Percentiles rank a stretch among this genome's conserved stretches.
Conservation (phyloP, 2,888 invertebrate genomes). For the Alsophila aescularia region DNA sequence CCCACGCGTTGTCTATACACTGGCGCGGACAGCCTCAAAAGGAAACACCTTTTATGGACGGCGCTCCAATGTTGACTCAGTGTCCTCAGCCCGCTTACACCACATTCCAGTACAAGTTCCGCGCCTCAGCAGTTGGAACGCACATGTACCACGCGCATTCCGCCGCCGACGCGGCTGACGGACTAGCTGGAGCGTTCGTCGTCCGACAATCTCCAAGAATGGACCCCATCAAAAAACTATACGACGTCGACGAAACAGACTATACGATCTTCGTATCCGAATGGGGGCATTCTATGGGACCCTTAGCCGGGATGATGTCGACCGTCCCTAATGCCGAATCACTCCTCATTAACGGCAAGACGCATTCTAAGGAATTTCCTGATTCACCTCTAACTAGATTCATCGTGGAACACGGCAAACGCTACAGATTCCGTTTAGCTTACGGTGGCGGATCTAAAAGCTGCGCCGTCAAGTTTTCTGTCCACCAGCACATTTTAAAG, state of each 20-base stretch:
- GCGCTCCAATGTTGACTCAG: conserved; percentile 90
- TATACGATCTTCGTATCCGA: conserved; percentile 89
- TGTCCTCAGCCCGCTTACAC: conserved; percentile 90
- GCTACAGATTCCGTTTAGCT: conserved; percentile 87
- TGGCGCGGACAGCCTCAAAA: conserved; percentile 91
- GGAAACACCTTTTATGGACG: conserved; percentile 90
- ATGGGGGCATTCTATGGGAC: conserved; percentile 86
- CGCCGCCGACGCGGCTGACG: conserved; percentile 87
- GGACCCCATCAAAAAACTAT: conserved; percentile 85
- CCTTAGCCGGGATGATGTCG: conserved; percentile 72
- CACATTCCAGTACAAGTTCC: conserved; percentile 90
- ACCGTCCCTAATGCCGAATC: conserved; percentile 75
- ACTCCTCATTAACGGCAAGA: conserved; percentile 87
- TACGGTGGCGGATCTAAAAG: conserved; percentile 87
- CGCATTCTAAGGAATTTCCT: conserved; percentile 70
- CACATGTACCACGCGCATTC: conserved; percentile 91
- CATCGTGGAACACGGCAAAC: conserved; percentile 82
- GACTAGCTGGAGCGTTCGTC: conserved; percentile 88
- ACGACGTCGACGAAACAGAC: conserved; percentile 88
- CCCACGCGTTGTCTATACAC: conserved; percentile 89
- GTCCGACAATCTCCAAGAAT: conserved; percentile 87
- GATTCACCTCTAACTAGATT: conserved; percentile 77
- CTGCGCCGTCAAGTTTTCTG: conserved; percentile 87
- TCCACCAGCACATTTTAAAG: conserved; percentile 86
- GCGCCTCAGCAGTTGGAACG: conserved; percentile 88